Conservation (phyloP, 2,888 invertebrate species). For the Pomacea canaliculata region DNA sequence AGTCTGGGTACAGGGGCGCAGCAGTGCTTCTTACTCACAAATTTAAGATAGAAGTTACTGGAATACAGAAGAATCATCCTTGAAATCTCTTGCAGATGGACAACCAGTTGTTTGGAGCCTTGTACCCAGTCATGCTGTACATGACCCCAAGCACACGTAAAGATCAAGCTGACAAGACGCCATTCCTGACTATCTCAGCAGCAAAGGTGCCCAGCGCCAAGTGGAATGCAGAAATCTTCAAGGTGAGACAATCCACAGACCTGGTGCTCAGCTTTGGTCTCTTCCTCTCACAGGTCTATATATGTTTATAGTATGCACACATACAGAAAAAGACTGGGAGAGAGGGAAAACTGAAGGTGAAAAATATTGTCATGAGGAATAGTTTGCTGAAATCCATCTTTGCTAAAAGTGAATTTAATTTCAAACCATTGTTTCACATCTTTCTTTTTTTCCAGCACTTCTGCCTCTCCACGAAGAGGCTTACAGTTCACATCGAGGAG, state of each 20-base stretch:
- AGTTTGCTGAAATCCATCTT: no score
- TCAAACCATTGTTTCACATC: background rate
- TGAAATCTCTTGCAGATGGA: constrained; percentile 74
- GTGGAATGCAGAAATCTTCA: constrained; percentile 88
- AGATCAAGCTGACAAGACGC: constrained; percentile 69
- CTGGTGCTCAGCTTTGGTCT: background rate
- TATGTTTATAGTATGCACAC: background rate
- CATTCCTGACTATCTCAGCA: constrained; percentile 84
- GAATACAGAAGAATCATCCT: no score
- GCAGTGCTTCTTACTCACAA: no score
- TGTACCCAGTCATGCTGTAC: constrained; percentile 87
- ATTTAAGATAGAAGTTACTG: no score
- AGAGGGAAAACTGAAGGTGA: no score
- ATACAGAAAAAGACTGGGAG: no score
- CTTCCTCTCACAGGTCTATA: background rate
- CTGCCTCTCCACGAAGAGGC: constrained; percentile 83
- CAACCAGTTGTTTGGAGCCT: constrained; percentile 88
- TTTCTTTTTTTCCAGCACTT: constrained; percentile 75
- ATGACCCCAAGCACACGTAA: constrained; percentile 74
- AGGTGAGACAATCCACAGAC: constrained; percentile 70
- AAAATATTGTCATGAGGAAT: no score
- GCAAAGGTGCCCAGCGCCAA: constrained; percentile 79
- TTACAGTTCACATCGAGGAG: constrained; percentile 91
- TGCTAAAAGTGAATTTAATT: no score
- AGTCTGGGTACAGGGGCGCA: no score